phyloP scores from a whole-genome alignment of 2,113 vertebrate genomes.

The Nothoprocta perdicaria region DNA sequence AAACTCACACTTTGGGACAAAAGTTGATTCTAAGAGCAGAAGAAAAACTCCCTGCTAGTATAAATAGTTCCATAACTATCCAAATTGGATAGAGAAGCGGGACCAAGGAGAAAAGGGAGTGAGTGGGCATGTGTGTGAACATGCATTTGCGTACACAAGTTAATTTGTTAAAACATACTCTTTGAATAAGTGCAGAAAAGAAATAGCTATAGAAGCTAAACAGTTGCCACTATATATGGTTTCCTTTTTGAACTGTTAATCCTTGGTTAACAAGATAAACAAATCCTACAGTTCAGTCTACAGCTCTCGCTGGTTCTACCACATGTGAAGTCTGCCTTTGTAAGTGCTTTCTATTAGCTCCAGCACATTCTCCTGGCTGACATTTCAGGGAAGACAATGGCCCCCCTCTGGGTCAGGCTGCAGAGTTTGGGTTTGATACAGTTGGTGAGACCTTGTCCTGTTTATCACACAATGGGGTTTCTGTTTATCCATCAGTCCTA shows the following conservation, averaged over 20 bases:
- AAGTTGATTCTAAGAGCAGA: not conserved
- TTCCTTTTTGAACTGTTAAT: not conserved
- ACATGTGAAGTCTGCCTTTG: not conserved
- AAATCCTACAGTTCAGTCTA: not conserved
- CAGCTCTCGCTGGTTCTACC: not conserved
- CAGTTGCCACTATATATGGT: not conserved
- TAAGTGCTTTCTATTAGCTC: not conserved
- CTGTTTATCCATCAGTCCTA: not conserved
- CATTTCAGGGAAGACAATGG: slow-evolving; percentile 4
- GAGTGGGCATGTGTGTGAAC: no score
- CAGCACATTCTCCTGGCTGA: not conserved
- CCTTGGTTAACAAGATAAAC: not conserved
- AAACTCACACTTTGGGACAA: not conserved
- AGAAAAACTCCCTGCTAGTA: not conserved
- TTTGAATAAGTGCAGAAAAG: not conserved
- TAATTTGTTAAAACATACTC: not conserved
- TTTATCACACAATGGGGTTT: slow-evolving; percentile 22
- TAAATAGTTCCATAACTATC: not conserved
- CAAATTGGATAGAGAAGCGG: not conserved
- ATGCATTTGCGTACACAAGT: not conserved
- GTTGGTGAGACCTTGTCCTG: not conserved
- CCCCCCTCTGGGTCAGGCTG: slow-evolving; percentile 30
- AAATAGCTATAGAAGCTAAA: not conserved
- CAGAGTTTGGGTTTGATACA: slow-evolving; percentile 12
- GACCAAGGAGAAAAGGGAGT: not conserved